Evolutionary conservation across 2,888 invertebrate species (phyloP), one percentile per base, ranked within the genome.

Genomic region (Drosophila meridionalis): DNA sequence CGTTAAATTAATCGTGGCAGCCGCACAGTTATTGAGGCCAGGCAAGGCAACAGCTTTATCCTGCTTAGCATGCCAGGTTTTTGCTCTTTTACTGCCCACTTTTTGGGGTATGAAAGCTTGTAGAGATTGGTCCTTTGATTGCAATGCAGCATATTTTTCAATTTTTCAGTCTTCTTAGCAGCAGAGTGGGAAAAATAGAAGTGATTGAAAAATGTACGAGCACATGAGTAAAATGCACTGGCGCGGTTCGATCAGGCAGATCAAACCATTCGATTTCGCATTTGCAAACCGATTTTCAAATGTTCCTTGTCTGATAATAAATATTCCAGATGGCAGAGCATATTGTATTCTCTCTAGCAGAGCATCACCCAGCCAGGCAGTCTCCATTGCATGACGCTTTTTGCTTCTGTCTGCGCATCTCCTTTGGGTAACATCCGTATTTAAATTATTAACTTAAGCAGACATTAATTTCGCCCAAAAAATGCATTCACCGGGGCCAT

Each of bases 1-100:
- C 89, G 92, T 89, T 85, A 92, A 92, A 91, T 92, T 92, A 92
- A 91, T 89, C 90, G 91, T 88, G 84, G 90, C 87, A 83, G 81
- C 75, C 73, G 70, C 70, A 66, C 66, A 48, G 60, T 53, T 14
- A 50, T 57, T 57, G 73, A 12, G 14, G 42, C 26, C 52, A 40
- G 48, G 7, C 42, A 3, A 8, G 40, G 20, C 50, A 5, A 26
- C 9, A 26, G 28, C 45, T 55, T 14, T 34, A 47, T 45, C 47
- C 28, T 32, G 47, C 45, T 42, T 38, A 38, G 26, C 47, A 4
- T 12, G 66, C 45, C 58, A 62, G 65, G 65, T 52, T 73, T 73
- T 75, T 82, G 55, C 60, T 74, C 72, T 53, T 61, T 65, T 57
- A 59, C 58, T 68, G 65, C 53, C 47, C 48, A 11, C 20, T 11